Percentiles rank a stretch among this genome's conserved stretches.
phyloP scores from a whole-genome alignment of 2,888 invertebrate species.

The Platynereis dumerilii region DNA sequence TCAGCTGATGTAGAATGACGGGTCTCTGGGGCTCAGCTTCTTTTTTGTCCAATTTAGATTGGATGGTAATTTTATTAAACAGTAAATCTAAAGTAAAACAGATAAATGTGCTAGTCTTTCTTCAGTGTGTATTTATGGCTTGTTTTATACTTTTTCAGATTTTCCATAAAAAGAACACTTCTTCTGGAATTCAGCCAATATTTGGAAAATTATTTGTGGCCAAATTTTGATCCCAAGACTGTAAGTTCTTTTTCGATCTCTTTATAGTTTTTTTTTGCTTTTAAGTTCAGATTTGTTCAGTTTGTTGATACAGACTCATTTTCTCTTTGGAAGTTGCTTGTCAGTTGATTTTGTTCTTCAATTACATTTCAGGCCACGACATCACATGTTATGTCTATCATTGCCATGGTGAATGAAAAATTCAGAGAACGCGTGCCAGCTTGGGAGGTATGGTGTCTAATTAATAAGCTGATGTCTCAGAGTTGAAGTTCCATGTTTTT shows the following conservation, averaged over 20 bases:
- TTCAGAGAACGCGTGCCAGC: slow-evolving; percentile 95
- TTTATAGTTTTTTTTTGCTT: not conserved
- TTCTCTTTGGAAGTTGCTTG: too few relatives aligned
- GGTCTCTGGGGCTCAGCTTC: not conserved
- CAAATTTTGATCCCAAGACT: slow-evolving; percentile 80
- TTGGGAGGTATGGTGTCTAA: slow-evolving; percentile 76
- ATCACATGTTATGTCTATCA: slow-evolving; percentile 94
- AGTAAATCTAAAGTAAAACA: too few relatives aligned
- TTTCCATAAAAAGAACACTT: slow-evolving; percentile 79
- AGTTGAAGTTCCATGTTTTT: too few relatives aligned
- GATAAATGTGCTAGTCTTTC: too few relatives aligned
- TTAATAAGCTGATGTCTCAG: too few relatives aligned
- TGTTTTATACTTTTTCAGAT: too few relatives aligned
- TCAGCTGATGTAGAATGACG: too few relatives aligned
- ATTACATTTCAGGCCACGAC: slow-evolving; percentile 69
- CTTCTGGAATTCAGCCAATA: slow-evolving; percentile 97
- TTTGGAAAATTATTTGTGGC: slow-evolving; percentile 96
- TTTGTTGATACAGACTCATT: too few relatives aligned
- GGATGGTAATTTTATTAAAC: too few relatives aligned
- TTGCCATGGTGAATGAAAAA: slow-evolving; percentile 99
- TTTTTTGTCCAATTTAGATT: slow-evolving; percentile 28
- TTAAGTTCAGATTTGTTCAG: too few relatives aligned
- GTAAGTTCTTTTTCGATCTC: slow-evolving; percentile 32
- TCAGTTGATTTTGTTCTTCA: too few relatives aligned
- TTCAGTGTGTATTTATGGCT: too few relatives aligned